Evolutionary conservation across 2,888 invertebrate species (phyloP).

Genomic region (Rotaria magnacalcarata): DNA sequence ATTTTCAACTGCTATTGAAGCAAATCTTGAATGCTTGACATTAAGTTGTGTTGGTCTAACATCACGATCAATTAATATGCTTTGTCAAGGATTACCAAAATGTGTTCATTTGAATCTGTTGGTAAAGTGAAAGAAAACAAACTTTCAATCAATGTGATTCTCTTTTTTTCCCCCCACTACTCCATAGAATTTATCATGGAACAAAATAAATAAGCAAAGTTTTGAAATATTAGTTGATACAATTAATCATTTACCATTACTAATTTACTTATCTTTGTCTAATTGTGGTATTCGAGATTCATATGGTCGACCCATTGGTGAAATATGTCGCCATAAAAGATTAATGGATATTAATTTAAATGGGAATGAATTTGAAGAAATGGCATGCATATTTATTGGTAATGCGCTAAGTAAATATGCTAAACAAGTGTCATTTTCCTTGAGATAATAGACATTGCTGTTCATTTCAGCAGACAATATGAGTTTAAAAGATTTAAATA

Average conservation of each 20-base stretch:
- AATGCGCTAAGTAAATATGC: neutral
- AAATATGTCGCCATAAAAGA: neutral
- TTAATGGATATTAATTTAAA: neutral
- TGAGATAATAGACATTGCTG: neutral
- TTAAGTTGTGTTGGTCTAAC: constrained; percentile 1
- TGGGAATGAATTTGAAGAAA: constrained; percentile 29
- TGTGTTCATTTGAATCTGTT: neutral
- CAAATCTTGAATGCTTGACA: constrained; percentile 13
- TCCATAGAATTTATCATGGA: neutral
- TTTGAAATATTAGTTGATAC: neutral
- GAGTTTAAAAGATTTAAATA: neutral
- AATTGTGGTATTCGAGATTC: neutral
- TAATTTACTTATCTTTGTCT: neutral
- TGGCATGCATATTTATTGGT: neutral
- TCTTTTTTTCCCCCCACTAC: neutral
- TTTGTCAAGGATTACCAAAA: neutral
- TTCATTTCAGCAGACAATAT: neutral
- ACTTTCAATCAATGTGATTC: neutral
- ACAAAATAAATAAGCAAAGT: neutral
- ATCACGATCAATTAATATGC: neutral
- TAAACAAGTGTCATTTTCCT: too few relatives aligned
- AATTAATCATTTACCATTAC: neutral
- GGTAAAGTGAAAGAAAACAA: neutral
- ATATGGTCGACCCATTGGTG: neutral
- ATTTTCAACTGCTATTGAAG: neutral